Conservation (phyloP, 2,113 vertebrate genomes). For the Clarias gariepinus region DNA sequence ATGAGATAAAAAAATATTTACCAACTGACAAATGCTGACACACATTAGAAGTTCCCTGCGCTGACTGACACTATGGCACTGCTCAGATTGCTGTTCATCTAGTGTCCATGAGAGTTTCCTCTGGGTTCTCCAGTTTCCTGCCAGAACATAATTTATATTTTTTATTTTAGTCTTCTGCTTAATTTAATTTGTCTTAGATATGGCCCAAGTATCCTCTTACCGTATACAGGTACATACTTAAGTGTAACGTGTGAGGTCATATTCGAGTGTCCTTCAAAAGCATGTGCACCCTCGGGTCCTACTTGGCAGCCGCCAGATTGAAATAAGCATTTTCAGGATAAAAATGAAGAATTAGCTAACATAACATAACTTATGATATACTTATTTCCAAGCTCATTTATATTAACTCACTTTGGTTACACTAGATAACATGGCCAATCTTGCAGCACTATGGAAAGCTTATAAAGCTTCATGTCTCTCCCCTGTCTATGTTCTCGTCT, state of each 20-base stretch:
- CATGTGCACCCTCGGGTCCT: background rate
- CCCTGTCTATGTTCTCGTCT: background rate
- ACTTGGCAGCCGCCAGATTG: background rate
- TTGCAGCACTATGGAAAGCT: background rate
- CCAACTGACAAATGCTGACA: background rate
- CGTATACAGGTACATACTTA: background rate
- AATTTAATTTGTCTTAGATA: background rate
- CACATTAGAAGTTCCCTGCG: background rate
- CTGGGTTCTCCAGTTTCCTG: background rate
- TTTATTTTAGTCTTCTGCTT: too few relatives aligned
- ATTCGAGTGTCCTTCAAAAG: background rate
- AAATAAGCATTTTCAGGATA: background rate
- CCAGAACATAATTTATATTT: background rate
- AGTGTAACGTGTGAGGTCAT: background rate
- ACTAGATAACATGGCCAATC: background rate
- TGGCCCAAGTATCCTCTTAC: background rate
- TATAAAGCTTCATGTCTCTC: background rate
- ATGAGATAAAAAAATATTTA: background rate
- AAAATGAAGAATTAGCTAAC: background rate
- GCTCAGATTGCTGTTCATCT: background rate
- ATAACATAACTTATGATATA: background rate
- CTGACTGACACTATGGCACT: background rate
- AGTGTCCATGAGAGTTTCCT: background rate
- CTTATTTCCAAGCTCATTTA: background rate
- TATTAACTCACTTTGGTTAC: too few relatives aligned